Base-by-base conservation (phyloP, 1,140 invertebrate species). In the Telenomus remus region DNA sequence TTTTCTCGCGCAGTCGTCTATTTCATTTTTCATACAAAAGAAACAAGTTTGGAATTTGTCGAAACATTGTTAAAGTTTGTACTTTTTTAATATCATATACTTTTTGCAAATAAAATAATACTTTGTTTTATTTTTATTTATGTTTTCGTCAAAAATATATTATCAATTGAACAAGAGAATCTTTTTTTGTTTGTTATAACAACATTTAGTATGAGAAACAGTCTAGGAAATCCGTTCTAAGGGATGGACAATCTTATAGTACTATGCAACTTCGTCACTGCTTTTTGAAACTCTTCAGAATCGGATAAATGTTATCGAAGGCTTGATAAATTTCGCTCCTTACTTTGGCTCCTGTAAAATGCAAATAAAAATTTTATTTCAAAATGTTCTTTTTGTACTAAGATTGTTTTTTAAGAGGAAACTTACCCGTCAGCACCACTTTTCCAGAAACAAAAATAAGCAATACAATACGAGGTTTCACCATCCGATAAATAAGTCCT, bases 221-320 rank as follows among this genome's bases (percentile, higher is more conserved):
- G 19, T 27, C 19, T 27, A 27, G n/a, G 9, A 39, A 39, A 39
- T 39, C 9, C 37, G 9, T 39, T 39, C 8, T 39, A 9, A 11
- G 9, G 9, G 37, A 39, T 39, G n/a, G n/a, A n/a, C 9, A 1
- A 39, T 39, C 37, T 11, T 39, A 39, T 39, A n/a, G 9, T 39
- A 39, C 4, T 12, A 35, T 34, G 27, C 55, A 61, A 77, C 53
- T 10, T 34, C 71, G 70, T 90, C 85, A 95, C 85, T 95, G 94
- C 84, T 99, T 99, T 85, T 98, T 97, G 86, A 99, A 99, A 87
- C 97, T 97, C 88, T 99, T 99, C 66, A 99, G 89, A 85, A 99
- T 99, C 33, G 98, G 98, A 90, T 99, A 99, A 85, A 99, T 99
- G 86, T 98, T 98, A 84, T 99, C 97, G 91, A 99, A 99, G 1